Conservation (phyloP, 2,113 vertebrate genomes). For the Lasiurus borealis region DNA sequence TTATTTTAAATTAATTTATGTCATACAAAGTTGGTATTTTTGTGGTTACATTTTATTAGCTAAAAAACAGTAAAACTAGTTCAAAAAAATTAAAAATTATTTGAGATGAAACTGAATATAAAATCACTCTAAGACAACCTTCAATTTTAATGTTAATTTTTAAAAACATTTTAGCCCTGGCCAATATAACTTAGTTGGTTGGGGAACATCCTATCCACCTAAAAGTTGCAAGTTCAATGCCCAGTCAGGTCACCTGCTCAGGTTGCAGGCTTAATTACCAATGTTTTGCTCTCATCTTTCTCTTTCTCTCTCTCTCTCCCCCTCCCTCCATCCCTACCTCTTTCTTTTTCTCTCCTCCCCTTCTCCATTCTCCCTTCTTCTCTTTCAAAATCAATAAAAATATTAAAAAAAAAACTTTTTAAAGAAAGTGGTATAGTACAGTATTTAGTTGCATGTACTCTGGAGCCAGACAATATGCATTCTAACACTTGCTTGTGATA, state of each 20-base stretch:
- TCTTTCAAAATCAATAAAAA: not conserved
- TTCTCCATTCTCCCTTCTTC: too few relatives aligned
- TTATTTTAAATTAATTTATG: constrained; percentile 34
- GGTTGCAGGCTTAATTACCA: not conserved
- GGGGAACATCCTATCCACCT: not conserved
- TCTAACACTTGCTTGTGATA: not conserved
- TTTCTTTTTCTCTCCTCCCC: too few relatives aligned
- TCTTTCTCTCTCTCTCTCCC: too few relatives aligned
- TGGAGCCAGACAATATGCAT: not conserved
- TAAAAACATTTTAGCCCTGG: not conserved
- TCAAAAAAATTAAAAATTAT: not conserved
- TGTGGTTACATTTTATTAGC: constrained; percentile 33
- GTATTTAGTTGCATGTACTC: not conserved
- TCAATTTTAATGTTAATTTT: not conserved
- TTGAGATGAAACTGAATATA: constrained; percentile 18
- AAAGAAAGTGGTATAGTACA: not conserved
- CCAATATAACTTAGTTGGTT: not conserved
- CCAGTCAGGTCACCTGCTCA: not conserved
- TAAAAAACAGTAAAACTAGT: constrained; percentile 34
- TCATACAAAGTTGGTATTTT: constrained; percentile 35
- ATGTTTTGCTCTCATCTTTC: not conserved
- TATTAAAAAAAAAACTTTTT: not conserved
- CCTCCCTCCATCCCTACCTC: too few relatives aligned
- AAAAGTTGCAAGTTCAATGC: not conserved
- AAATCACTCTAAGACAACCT: not conserved